Evolutionary conservation across 2,113 vertebrate genomes (phyloP).

Genomic region (Chloropsis hardwickii): DNA sequence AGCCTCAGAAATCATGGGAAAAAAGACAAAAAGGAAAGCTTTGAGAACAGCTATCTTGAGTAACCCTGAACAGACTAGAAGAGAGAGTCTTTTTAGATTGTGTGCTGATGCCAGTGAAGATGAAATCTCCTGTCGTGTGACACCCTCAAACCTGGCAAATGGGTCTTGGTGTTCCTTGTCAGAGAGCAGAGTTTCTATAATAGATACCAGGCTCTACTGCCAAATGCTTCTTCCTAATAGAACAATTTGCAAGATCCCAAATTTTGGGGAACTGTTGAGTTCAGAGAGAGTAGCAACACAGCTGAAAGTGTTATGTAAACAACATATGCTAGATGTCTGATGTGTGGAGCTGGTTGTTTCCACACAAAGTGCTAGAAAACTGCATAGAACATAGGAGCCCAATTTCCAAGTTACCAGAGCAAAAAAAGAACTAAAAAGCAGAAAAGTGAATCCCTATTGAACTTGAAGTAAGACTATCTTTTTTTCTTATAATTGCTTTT

Average conservation of each 20-base stretch:
- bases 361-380: not conserved
- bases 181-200: not conserved
- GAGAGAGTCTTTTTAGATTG: not conserved
- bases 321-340: conserved; percentile 47
- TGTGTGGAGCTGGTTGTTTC: not conserved
- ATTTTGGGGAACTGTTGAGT: conserved; percentile 46
- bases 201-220: not conserved
- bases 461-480: not conserved
- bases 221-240: not conserved
- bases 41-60: not conserved
- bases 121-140: not conserved
- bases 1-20: not conserved
- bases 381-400: not conserved
- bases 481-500: not conserved
- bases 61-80: not conserved
- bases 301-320: conserved; percentile 47
- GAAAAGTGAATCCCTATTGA: not conserved
- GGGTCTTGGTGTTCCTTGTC: conserved; percentile 24
- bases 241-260: conserved; percentile 27
- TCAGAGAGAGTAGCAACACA: conserved; percentile 44
- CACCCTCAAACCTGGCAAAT: not conserved
- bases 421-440: not conserved
- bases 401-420: not conserved
- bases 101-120: not conserved
- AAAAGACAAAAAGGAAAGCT: not conserved